Base-by-base conservation (phyloP, 2,797 vertebrate genomes). In the Alcedo atthis region DNA sequence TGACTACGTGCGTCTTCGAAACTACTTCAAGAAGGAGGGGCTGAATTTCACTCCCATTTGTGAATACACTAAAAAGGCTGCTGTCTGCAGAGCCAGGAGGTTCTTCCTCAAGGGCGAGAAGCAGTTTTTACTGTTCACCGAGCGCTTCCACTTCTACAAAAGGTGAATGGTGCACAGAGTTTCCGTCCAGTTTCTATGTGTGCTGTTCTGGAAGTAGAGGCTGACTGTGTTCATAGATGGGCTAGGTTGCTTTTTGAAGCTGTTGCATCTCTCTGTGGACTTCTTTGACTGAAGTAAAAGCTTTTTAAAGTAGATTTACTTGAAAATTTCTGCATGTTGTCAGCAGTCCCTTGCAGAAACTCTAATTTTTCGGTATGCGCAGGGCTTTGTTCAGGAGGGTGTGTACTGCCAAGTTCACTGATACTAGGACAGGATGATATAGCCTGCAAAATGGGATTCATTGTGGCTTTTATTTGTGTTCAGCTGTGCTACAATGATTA, bases 61-160 rank as follows among this genome's bases (percentile, higher is more conserved):
- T 92, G 99, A 99, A 93, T 99, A 99, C 89, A 98, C 98, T 2
- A 98, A 97, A 63, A 98, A 97, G 83, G 97, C 98, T 0, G 98
- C 97, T 8, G 95, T 99, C 89, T 99, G 98, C 86, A 98, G 98
- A 76, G 98, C 98, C 6, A 96, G 99, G 10, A 98, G 99, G 66
- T 98, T 98, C 94, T 99, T 99, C 85, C 98, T 98, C 84, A 98
- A 97, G 58, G 99, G 99, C 63, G 98, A 98, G 53, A 98, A 97
- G 85, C 99, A 98, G 81, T 99, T 99, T 74, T 94, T 99, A 42
- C 97, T 99, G 33, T 98, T 99, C 96, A 99, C 99, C 0, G 99
- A 99, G 93, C 99, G 99, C 58, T 99, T 99, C 97, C 98, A 99
- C 97, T 99, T 99, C 92, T 99, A 99, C 95, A 99, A 99, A 96